Conservation (phyloP, 2,797 vertebrate species). For the Falco cherrug region DNA sequence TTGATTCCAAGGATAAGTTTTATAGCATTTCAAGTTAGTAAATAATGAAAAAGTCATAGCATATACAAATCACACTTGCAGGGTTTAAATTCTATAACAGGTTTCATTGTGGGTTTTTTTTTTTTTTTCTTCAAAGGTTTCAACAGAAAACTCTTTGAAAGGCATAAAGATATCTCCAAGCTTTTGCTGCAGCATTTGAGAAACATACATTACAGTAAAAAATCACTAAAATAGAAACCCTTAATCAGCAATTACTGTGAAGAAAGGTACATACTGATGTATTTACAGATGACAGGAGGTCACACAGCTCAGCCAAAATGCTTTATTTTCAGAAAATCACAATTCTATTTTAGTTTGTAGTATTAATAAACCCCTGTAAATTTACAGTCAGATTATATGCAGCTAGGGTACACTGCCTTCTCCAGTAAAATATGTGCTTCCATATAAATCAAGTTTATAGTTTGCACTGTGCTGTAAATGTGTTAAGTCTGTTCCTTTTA, state of each 20-base stretch:
- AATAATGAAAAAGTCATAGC: slow-evolving; percentile 26
- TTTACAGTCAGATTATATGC: slow-evolving; percentile 41
- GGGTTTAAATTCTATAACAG: background rate
- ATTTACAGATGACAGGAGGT: slow-evolving; percentile 44
- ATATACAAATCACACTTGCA: slow-evolving; percentile 11
- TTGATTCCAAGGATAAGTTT: slow-evolving; percentile 29
- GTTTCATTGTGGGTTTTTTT: background rate
- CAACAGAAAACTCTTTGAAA: background rate
- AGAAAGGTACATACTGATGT: slow-evolving; percentile 26
- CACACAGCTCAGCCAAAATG: slow-evolving; percentile 26
- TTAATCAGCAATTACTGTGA: slow-evolving; percentile 31
- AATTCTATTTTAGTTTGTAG: background rate
- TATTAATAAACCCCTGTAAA: background rate
- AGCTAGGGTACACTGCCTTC: slow-evolving; percentile 17
- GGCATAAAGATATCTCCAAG: background rate
- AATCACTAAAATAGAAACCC: slow-evolving; percentile 33
- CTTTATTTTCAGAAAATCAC: slow-evolving; percentile 16
- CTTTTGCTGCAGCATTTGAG: slow-evolving; percentile 24
- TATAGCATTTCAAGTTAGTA: slow-evolving; percentile 2
- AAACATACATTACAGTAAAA: background rate
- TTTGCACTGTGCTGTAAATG: slow-evolving; percentile 3
- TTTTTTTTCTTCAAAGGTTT: background rate
- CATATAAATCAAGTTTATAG: slow-evolving; percentile 55
- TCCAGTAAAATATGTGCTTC: slow-evolving; percentile 40
- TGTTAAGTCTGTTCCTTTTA: slow-evolving; percentile 30